A percentile compares a stretch with the other conserved stretches of the same genome.
phyloP scores from a whole-genome alignment of 2,113 vertebrate genomes.

The Asarcornis scutulata region DNA sequence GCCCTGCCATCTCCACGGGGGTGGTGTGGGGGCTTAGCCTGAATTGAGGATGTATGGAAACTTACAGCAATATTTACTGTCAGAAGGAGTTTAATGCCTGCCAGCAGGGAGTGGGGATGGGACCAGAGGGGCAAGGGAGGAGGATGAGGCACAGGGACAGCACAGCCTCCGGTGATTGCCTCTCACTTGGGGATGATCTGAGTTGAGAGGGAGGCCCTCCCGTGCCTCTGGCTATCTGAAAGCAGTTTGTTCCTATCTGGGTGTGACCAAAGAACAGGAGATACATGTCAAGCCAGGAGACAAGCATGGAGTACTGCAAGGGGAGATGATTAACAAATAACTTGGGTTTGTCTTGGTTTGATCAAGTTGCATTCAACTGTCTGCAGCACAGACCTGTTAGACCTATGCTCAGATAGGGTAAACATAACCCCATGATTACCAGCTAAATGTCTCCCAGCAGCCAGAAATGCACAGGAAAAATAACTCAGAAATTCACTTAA shows the following conservation, averaged over 20 bases:
- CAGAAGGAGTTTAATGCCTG: neutral
- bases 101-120: neutral
- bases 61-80: neutral
- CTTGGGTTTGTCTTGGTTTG: neutral
- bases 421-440: neutral
- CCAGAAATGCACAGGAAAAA: neutral
- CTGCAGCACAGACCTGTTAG: neutral
- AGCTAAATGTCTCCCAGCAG: neutral
- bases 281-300: neutral
- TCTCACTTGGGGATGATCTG: neutral
- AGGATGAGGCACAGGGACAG: neutral
- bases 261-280: neutral
- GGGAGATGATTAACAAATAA: no score
- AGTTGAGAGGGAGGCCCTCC: neutral
- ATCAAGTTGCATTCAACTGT: neutral
- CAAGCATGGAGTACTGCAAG: neutral
- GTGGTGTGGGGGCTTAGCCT: neutral
- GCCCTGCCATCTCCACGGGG: neutral
- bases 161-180: neutral
- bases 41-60: neutral
- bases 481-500: neutral
- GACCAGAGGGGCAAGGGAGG: neutral
- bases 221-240: neutral
- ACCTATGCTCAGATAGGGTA: neutral
- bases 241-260: neutral